A percentile compares a stretch with the other conserved stretches of the same genome.
Conservation (phyloP, 2,888 invertebrate species). For the Crepidodera aurea region DNA sequence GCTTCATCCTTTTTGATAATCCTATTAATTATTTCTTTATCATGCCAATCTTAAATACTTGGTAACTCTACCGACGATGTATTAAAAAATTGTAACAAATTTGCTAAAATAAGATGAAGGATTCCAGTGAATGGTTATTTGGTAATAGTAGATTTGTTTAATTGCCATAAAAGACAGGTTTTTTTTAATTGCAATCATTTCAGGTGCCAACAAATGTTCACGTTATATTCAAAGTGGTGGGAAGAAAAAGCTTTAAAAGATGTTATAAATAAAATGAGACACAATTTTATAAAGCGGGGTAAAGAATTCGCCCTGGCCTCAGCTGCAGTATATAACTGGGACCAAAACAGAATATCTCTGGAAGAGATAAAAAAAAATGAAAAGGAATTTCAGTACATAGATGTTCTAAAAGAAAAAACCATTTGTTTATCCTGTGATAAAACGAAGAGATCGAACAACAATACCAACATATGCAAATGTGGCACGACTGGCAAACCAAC, state of each 20-base stretch:
- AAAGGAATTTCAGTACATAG: conserved; percentile 68
- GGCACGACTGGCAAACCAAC: conserved; percentile 38
- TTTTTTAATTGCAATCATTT: too few species aligned
- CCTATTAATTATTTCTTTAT: too few species aligned
- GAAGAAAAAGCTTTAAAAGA: conserved; percentile 68
- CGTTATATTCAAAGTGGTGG: conserved; percentile 70
- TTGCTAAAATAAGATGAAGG: too few species aligned
- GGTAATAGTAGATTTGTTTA: too few species aligned
- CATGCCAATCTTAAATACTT: too few species aligned
- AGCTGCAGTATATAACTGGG: conserved; percentile 70
- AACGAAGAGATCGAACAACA: conserved; percentile 41
- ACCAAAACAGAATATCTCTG: conserved; percentile 66
- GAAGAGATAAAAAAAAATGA: conserved; percentile 66
- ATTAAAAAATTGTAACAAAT: too few species aligned
- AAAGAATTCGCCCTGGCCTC: conserved; percentile 67
- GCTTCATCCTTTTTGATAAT: too few species aligned
- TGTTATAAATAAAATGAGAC: conserved; percentile 62
- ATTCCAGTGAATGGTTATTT: too few species aligned
- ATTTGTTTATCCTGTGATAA: conserved; percentile 63
- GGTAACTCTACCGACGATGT: too few species aligned
- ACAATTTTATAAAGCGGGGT: conserved; percentile 61
- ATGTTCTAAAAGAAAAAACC: conserved; percentile 64
- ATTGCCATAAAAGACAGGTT: too few species aligned
- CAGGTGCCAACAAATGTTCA: conserved; percentile 68
- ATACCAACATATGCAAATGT: conserved; percentile 38